phyloP scores from a whole-genome alignment of 1,140 invertebrate genomes.

The Leptinotarsa texana region DNA sequence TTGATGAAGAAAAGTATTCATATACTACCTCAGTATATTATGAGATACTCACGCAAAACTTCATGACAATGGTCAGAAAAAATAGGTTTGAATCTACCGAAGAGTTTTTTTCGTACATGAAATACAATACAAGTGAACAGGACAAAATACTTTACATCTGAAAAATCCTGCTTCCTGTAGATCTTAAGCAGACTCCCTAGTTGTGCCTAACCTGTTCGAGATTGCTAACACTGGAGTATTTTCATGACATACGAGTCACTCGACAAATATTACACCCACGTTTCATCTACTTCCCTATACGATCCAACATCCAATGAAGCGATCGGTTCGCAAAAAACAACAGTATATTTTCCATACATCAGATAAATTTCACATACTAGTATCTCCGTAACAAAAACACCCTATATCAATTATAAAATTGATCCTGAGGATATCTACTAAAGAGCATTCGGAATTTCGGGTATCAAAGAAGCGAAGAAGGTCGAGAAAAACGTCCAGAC shows the following conservation, averaged over 20 bases:
- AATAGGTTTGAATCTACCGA: too few species aligned
- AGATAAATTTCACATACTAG: not conserved
- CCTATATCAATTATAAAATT: not conserved
- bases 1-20: not conserved
- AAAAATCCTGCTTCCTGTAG: too few species aligned
- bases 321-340: not conserved
- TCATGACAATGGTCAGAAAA: too few species aligned
- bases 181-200: too few species aligned
- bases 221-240: too few species aligned
- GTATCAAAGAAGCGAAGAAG: conserved; percentile 78
- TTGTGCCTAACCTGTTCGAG: too few species aligned
- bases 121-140: too few species aligned
- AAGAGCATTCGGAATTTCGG: conserved; percentile 68
- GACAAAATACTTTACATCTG: too few species aligned
- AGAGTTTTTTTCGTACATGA: too few species aligned
- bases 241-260: too few species aligned
- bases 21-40: not conserved
- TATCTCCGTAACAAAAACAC: not conserved
- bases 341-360: conserved; percentile 6
- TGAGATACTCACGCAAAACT: not conserved
- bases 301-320: not conserved
- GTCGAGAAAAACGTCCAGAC: conserved; percentile 76
- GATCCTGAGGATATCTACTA: conserved; percentile 43
- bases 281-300: too few species aligned
- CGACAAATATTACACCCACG: too few species aligned